Percentiles rank a stretch among this genome's conserved stretches.
phyloP scores from a whole-genome alignment of 2,113 vertebrate species.

The Patagioenas fasciata region DNA sequence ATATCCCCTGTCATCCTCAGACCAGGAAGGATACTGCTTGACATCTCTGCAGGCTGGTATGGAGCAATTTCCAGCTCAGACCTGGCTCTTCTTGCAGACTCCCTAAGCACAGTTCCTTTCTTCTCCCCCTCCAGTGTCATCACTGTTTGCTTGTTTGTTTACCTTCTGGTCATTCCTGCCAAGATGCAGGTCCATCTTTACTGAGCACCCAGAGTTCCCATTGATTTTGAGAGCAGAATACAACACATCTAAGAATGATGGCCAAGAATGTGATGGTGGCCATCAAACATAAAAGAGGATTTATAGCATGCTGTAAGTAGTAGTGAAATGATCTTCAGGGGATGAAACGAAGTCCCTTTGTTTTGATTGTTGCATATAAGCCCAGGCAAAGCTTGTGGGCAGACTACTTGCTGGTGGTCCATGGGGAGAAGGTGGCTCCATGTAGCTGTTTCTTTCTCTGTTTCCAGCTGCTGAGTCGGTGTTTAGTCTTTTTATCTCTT shows the following conservation, averaged over 20 bases:
- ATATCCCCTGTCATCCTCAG: not conserved
- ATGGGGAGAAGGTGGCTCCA: not conserved
- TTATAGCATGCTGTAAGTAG: not conserved
- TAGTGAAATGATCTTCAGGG: not conserved
- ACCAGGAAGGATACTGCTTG: not conserved
- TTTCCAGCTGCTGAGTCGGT: not conserved
- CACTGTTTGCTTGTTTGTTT: not conserved
- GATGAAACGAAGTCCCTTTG: not conserved
- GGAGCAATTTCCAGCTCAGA: not conserved
- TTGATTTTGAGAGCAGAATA: not conserved
- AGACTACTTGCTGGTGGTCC: not conserved
- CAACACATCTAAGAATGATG: rapidly evolving
- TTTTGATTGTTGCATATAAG: not conserved
- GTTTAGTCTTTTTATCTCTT: not conserved
- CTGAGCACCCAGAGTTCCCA: not conserved
- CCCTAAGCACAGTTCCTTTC: not conserved
- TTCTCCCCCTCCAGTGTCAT: not conserved
- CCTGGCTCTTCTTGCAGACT: not conserved
- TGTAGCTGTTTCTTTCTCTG: not conserved
- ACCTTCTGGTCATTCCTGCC: not conserved
- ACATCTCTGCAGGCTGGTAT: not conserved
- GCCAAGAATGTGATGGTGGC: not conserved
- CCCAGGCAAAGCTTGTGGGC: not conserved
- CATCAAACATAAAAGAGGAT: not conserved
- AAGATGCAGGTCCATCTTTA: not conserved